Evolutionary conservation across 2,797 vertebrate species (phyloP).

Genomic region (Siniperca obscura): DNA sequence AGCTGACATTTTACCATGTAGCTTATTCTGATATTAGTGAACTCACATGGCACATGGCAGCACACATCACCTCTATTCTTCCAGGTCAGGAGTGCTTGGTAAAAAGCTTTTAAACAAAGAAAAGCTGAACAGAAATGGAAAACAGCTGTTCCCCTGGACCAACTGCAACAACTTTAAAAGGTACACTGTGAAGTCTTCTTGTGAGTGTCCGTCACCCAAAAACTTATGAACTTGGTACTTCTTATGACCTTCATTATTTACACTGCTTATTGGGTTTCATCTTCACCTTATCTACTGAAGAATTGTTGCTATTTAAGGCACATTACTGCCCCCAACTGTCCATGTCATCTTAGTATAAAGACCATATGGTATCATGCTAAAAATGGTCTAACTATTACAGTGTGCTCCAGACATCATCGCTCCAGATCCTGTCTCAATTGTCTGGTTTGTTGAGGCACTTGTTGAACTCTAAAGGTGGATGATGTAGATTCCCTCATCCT

Average conservation of each 20-base stretch:
- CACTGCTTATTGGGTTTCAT: neutral
- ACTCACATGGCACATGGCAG: neutral
- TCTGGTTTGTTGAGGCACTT: neutral
- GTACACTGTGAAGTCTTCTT: neutral
- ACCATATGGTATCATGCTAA: neutral
- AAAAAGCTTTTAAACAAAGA: neutral
- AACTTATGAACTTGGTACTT: neutral
- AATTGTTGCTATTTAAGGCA: constrained; percentile 35
- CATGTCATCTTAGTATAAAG: neutral
- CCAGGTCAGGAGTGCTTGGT: neutral
- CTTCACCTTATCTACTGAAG: neutral
- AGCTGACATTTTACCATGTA: neutral
- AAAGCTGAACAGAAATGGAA: neutral
- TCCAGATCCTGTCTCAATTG: neutral
- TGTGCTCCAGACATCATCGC: neutral
- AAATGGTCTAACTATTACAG: neutral
- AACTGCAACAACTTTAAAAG: constrained; percentile 7
- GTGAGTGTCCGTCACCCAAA: neutral
- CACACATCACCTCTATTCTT: neutral
- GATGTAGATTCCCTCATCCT: neutral
- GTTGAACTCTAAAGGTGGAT: neutral
- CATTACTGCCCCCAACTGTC: constrained; percentile 61
- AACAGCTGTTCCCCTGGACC: neutral
- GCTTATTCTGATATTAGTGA: neutral
- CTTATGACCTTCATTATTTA: neutral